Conservation (phyloP, 1,140 invertebrate genomes). For the Neodiprion virginianus region DNA sequence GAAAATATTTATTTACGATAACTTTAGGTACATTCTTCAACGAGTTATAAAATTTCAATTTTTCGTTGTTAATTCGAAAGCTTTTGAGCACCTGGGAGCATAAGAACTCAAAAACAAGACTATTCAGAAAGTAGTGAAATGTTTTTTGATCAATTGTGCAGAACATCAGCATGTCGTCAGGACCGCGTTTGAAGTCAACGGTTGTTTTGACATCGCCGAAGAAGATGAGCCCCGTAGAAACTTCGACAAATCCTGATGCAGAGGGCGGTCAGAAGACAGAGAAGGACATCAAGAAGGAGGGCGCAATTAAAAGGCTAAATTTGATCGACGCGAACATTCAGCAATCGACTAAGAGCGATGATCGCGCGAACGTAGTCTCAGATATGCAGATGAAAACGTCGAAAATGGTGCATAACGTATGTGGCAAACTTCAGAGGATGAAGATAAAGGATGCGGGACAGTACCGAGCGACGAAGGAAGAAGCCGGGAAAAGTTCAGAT, state of each 20-base stretch:
- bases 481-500: background rate
- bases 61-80: too few relatives aligned
- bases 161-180: background rate
- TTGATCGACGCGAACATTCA: background rate
- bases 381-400: too few relatives aligned
- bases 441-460: background rate
- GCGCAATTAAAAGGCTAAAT: background rate
- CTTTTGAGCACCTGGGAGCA: too few relatives aligned
- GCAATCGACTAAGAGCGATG: too few relatives aligned
- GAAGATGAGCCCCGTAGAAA: background rate
- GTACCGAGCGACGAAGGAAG: background rate
- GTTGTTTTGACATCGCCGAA: background rate
- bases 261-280: background rate
- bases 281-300: background rate
- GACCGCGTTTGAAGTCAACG: background rate
- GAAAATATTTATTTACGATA: too few relatives aligned
- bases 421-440: background rate
- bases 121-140: background rate
- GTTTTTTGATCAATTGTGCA: background rate
- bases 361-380: too few relatives aligned
- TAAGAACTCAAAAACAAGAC: too few relatives aligned
- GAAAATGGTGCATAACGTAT: too few relatives aligned
- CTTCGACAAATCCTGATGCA: background rate
- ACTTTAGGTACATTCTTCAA: too few relatives aligned
- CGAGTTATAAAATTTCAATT: too few relatives aligned